Evolutionary conservation across 2,888 invertebrate genomes (phyloP).

Genomic region (Metalampra italica): DNA sequence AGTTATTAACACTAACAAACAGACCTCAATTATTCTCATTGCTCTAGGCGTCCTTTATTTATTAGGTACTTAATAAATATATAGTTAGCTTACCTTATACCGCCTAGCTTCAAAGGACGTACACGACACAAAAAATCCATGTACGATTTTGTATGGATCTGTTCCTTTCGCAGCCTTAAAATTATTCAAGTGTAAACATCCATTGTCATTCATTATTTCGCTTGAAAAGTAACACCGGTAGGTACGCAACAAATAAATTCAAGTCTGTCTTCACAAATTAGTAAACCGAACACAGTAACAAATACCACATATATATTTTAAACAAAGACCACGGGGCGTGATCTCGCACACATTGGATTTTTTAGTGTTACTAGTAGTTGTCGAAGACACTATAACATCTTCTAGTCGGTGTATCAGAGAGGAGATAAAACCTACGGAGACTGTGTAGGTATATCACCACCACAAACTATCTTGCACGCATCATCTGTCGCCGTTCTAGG

Average conservation of each 20-base stretch:
- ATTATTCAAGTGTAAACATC: constrained; percentile 88
- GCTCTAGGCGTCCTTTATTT: too few species aligned
- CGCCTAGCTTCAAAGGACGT: constrained; percentile 88
- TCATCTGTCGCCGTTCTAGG: too few species aligned
- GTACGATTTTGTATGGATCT: constrained; percentile 86
- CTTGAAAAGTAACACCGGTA: constrained; percentile 25
- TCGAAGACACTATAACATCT: too few species aligned
- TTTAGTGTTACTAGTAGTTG: too few species aligned
- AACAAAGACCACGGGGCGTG: not conserved
- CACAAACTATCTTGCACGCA: too few species aligned
- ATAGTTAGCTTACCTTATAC: constrained; percentile 82
- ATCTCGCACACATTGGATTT: too few species aligned
- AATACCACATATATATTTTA: not conserved
- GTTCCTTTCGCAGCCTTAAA: constrained; percentile 88
- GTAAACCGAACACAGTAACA: constrained; percentile 3
- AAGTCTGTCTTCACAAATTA: not conserved
- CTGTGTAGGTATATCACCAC: too few species aligned
- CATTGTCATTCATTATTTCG: constrained; percentile 81
- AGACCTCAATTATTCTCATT: too few species aligned
- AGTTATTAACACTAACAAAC: too few species aligned
- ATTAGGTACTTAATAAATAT: constrained; percentile 18
- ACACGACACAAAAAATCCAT: constrained; percentile 91
- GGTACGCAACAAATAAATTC: not conserved
- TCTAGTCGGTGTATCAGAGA: too few species aligned
- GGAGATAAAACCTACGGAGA: too few species aligned